Evolutionary conservation across 1,140 invertebrate genomes (phyloP), one percentile per base, ranked within the genome.

Genomic region (Chlorops oryzae): DNA sequence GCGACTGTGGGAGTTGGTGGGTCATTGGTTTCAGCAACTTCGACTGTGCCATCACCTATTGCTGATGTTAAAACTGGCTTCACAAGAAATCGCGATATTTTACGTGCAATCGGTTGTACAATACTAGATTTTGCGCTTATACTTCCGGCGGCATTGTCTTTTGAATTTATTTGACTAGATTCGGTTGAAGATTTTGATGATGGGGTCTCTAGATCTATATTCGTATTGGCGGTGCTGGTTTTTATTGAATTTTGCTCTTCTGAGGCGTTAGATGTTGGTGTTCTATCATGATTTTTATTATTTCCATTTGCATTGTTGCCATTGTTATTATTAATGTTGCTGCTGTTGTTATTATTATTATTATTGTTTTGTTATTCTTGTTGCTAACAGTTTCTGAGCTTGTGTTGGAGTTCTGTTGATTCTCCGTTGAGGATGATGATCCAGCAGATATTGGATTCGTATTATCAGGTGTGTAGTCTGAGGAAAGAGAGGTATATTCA

Each of bases 21-120:
- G n/a, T n/a, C n/a, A n/a, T n/a, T 38, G 17, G 10, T 45, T 28
- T 35, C 23, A 28, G 37, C 37, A 12, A 44, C 42, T 18, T 41
- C 34, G 2, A 39, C 17, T 20, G 24, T 21, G 20, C 41, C 35
- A 17, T 38, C 41, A 15, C 20, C 27, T 20, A 13, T 21, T 22
- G 52, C 38, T 23, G 44, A 32, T 20, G 4, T 32, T 22, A 83
- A 70, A 4, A 88, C 85, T 35, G 86, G 84, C 72, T 85, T 88
- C 43, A 90, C 86, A 65, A 88, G 75, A 72, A 90, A 88, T 38
- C 86, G 74, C 24, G 86, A 88, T 58, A 88, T 84, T 70, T 87
- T 87, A 44, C 85, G 73, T 52, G 79, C 76, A 45, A 23, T 41
- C 20, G 38, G 17, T 3, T 35, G 34, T 41, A 13, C 15, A 15